A percentile compares a stretch with the other conserved stretches of the same genome.
Conservation (phyloP, 1,140 invertebrate species). For the Pemphigus obesinymphae region DNA sequence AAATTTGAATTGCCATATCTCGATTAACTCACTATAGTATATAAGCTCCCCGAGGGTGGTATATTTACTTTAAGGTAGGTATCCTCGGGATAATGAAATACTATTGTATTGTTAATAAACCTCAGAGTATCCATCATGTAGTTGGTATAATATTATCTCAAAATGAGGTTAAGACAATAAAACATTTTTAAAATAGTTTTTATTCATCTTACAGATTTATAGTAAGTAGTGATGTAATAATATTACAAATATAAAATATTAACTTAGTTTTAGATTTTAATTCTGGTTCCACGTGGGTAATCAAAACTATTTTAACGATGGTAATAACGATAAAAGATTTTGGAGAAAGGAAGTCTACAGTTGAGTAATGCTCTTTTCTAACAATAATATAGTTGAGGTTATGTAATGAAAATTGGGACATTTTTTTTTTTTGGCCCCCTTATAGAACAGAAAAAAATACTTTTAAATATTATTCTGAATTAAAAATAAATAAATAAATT, state of each 20-base stretch:
- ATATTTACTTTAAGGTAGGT: not conserved
- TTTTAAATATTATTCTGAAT: too few relatives aligned
- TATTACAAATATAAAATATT: not conserved
- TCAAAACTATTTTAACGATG: constrained; percentile 17
- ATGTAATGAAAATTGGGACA: not conserved
- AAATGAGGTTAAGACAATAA: not conserved
- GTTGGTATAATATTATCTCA: not conserved
- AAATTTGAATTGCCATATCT: not conserved
- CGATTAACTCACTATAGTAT: not conserved
- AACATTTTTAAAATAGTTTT: not conserved
- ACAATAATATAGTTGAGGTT: not conserved
- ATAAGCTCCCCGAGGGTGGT: not conserved
- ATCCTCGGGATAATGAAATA: not conserved
- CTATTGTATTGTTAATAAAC: constrained; percentile 13
- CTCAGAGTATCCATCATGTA: not conserved
- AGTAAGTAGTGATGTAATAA: not conserved
- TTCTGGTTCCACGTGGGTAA: not conserved
- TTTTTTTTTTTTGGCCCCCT: not conserved
- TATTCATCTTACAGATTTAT: not conserved
- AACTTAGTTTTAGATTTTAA: constrained; percentile 24
- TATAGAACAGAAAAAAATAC: not conserved
- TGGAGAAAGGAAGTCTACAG: constrained; percentile 27
- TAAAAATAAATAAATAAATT: too few relatives aligned
- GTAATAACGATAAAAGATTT: not conserved
- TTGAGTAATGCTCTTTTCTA: constrained; percentile 21